Base-by-base conservation (phyloP, 2,797 vertebrate genomes). In the Parambassis ranga region DNA sequence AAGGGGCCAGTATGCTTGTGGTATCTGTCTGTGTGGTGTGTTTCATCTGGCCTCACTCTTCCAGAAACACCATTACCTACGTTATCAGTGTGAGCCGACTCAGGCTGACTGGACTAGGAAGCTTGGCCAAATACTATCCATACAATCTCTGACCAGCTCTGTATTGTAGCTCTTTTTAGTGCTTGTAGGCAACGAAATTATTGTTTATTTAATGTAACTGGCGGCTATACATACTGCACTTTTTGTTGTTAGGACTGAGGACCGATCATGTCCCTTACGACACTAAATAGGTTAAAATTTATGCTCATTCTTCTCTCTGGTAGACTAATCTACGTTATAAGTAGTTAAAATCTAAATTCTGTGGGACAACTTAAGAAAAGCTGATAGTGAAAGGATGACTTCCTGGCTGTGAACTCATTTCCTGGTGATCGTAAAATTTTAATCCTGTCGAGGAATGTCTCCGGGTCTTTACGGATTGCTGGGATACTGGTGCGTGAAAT, bases 41-140 rank as follows among this genome's bases (percentile, higher is more conserved):
- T 94, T 93, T 95, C 94, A 94, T 95, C 94, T 95, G 94, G 92
- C 94, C 92, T 90, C 92, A 88, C 91, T 94, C 91, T 95, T 95
- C 94, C 94, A 93, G 94, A 96, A 95, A 95, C 87, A 20, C 90
- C 92, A 94, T 94, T 94, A 93, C 91, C 92, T 92, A 89, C 91
- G 92, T 95, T 95, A 95, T 95, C 93, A 88, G 87, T 89, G 87
- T 85, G 81, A 89, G 84, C 82, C 83, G 68, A 86, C 83, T 87
- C 92, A 93, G 92, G 91, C 92, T 92, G 92, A 92, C 94, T 91
- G 87, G 90, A 90, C 77, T 33, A 16, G 81, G 79, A 84, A 86
- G 81, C 88, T 89, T 83, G 82, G 87, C 79, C 85, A 66, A 64
- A 75, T 72, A 47, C 79, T 74, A 67, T 52, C 73, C 71, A 57